Evolutionary conservation across 1,140 invertebrate genomes (phyloP).

Genomic region (Brachionus paranguensis): DNA sequence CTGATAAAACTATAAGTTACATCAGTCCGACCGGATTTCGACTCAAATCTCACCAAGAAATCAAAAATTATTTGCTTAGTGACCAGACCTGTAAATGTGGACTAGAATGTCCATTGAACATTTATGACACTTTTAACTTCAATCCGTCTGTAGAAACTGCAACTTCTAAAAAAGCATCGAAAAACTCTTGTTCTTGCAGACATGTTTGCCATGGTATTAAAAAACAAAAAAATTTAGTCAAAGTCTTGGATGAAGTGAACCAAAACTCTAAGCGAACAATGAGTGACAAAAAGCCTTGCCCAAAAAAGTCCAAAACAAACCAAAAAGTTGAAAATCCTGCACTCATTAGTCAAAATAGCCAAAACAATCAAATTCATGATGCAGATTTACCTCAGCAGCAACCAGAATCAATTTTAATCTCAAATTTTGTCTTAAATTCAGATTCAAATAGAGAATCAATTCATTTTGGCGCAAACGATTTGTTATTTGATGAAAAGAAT

Average conservation of each 20-base stretch:
- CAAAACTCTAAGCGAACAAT: neutral
- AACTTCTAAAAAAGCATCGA: neutral
- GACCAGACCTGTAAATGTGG: constrained; percentile 38
- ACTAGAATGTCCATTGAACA: constrained; percentile 16
- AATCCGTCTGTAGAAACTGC: neutral
- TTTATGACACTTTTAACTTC: constrained; percentile 31
- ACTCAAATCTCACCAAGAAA: constrained; percentile 5
- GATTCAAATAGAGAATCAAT: neutral
- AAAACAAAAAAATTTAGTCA: constrained; percentile 26
- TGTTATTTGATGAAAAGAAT: constrained; percentile 1
- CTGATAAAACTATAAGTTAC: neutral
- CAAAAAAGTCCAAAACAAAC: neutral
- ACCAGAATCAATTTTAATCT: neutral
- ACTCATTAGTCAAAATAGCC: neutral
- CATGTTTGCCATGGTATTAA: neutral
- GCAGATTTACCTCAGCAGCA: neutral
- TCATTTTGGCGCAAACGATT: neutral
- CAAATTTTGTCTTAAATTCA: neutral
- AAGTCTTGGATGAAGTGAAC: constrained; percentile 17
- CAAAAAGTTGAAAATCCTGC: neutral
- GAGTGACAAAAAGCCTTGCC: neutral
- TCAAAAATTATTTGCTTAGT: constrained; percentile 10
- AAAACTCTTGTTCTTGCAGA: neutral
- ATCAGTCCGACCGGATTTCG: neutral
- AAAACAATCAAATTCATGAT: neutral